Evolutionary conservation across 2,888 invertebrate species (phyloP).

Genomic region (Phengaris arion): DNA sequence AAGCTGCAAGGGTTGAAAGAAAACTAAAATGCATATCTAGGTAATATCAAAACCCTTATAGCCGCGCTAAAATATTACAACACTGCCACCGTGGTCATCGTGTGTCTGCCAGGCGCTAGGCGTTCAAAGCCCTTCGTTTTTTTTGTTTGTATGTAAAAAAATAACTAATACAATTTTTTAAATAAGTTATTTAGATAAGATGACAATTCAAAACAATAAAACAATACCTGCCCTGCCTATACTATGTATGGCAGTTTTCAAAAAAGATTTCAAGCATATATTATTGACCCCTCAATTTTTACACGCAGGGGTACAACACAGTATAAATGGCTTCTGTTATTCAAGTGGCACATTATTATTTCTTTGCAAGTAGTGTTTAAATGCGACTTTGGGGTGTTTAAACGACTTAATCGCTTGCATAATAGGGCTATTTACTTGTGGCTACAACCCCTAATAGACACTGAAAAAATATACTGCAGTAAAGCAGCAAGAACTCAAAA

Average conservation of each 20-base stretch:
- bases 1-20: too few species aligned
- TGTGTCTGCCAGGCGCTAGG: not conserved
- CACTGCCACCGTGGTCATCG: not conserved
- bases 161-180: too few species aligned
- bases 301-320: slow-evolving; percentile 3
- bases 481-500: not conserved
- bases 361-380: slow-evolving; percentile 17
- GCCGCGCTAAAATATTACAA: not conserved
- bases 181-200: too few species aligned
- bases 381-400: slow-evolving; percentile 17
- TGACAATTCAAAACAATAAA: not conserved
- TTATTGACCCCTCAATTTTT: not conserved
- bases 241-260: not conserved
- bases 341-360: slow-evolving; percentile 12
- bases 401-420: slow-evolving; percentile 18
- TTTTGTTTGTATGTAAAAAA: too few species aligned
- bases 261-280: not conserved
- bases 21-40: not conserved
- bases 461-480: slow-evolving; percentile 6
- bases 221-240: not conserved
- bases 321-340: slow-evolving; percentile 10
- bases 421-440: slow-evolving; percentile 14
- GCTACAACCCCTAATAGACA: slow-evolving; percentile 5
- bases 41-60: not conserved
- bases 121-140: too few species aligned